Evolutionary conservation across 1,140 invertebrate species (phyloP), one percentile per base, ranked within the genome.

Genomic region (Papilio glaucus): DNA sequence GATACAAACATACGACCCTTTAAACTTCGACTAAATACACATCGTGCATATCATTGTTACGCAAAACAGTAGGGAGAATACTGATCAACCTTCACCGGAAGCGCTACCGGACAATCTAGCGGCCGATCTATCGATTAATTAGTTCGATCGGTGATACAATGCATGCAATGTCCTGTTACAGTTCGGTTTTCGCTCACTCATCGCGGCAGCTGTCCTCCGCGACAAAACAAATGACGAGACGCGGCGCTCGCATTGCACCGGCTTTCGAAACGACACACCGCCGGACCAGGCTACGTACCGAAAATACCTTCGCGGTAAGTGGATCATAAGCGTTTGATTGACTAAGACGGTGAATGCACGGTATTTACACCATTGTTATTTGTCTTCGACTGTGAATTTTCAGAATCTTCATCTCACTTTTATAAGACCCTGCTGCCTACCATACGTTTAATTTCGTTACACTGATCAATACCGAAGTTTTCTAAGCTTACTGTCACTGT

Each of bases 81-180:
- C 87, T 88, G 86, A 90, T 80, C 87, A 87, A 89, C 88, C 80
- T 85, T 86, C 86, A 85, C 88, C 89, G 90, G 90, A 92, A 92
- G 88, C 75, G 87, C 85, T 89, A 88, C 87, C 80, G 87, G 82
- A 68, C 81, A 85, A 92, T 92, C 90, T 86, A 86, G 75, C 76
- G 74, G 69, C 73, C 82, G 85, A 91, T 92, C 88, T 89, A 86
- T 77, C 83, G 85, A 85, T 90, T 92, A 92, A 92, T 92, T 92
- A 88, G 82, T 82, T 83, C 74, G 85, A 90, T 90, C 84, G 63
- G 74, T 77, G 67, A 77, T 84, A 87, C 89, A 89, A 92, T 90
- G 88, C 85, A 71, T 81, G 84, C 86, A 79, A 91, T 91, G 88
- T 88, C 84, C 85, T 84, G 81, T 82, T 77, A 76, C 73, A 77